A percentile compares a stretch with the other conserved stretches of the same genome.
These are phyloP conservation scores for Pocillopora grandis DNA, from an alignment of 92 coral and sea anemone genomes.

Conservation along the genomic window DNA sequence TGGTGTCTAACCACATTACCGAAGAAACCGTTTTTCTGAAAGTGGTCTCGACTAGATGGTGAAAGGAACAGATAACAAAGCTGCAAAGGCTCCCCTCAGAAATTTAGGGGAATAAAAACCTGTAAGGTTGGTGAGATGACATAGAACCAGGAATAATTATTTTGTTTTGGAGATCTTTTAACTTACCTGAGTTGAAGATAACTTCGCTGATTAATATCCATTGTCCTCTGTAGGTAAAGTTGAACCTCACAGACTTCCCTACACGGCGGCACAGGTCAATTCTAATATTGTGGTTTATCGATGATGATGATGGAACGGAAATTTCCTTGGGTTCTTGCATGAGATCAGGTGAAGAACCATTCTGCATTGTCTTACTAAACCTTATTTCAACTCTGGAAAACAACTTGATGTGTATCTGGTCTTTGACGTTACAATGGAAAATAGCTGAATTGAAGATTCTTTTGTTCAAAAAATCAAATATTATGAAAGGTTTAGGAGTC, in stretches of 20 bases:
- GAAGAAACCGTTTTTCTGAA: too few species aligned
- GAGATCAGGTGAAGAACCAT: conserved; percentile 25
- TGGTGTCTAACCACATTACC: too few species aligned
- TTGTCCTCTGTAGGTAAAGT: conserved; percentile 65
- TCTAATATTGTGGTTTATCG: conserved; percentile 66
- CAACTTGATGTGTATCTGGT: conserved; percentile 43
- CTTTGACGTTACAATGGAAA: conserved; percentile 69
- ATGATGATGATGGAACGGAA: conserved; percentile 36
- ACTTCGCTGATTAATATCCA: conserved; percentile 93
- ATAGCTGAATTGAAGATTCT: conserved; percentile 64
- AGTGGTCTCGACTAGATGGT: too few species aligned
- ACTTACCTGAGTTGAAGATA: conserved; percentile 75
- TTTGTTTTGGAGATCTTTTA: too few species aligned
- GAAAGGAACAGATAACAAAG: too few species aligned
- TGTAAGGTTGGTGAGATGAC: too few species aligned
- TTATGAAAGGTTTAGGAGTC: conserved; percentile 57
- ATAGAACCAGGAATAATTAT: too few species aligned
- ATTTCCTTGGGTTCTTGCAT: conserved; percentile 23
- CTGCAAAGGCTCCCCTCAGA: too few species aligned
- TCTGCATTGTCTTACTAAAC: conserved; percentile 29
- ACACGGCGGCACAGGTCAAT: conserved; percentile 75
- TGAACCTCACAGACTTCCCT: conserved; percentile 52
- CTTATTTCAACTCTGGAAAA: conserved; percentile 61
- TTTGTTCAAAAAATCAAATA: conserved; percentile 50
- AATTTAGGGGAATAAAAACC: too few species aligned